Conservation (phyloP, 2,797 vertebrate species). For the Trichosurus vulpecula region DNA sequence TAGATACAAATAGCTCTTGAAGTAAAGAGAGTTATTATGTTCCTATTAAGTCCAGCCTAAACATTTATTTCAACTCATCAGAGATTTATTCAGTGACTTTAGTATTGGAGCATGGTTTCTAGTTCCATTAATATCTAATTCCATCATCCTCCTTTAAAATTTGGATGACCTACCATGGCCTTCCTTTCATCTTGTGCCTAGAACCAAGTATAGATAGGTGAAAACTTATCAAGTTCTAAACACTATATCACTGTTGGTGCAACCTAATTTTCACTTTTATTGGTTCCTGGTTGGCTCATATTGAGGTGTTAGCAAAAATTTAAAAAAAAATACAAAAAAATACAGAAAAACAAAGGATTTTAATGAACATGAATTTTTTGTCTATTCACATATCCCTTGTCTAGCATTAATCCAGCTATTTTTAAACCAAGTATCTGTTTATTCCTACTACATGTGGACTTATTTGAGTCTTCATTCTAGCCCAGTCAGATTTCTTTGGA, state of each 20-base stretch:
- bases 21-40: background rate
- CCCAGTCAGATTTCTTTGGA: background rate
- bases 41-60: background rate
- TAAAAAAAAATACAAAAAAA: too few species aligned
- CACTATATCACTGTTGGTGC: background rate
- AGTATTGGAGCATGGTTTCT: too few species aligned
- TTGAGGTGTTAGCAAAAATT: background rate
- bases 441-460: background rate
- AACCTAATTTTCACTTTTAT: background rate
- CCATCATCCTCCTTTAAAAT: background rate
- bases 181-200: background rate
- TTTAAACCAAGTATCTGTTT: background rate
- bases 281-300: background rate
- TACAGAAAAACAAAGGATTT: background rate
- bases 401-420: background rate
- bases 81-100: background rate
- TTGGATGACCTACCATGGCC: background rate
- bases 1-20: background rate
- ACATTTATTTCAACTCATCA: background rate
- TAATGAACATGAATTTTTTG: background rate
- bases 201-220: background rate
- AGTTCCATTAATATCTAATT: background rate
- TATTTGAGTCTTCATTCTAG: too few species aligned
- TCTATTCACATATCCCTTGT: background rate
- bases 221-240: background rate